Evolutionary conservation across 2,888 invertebrate genomes (phyloP), one percentile per base, ranked within the genome.

Genomic region (Coelinius sp.): DNA sequence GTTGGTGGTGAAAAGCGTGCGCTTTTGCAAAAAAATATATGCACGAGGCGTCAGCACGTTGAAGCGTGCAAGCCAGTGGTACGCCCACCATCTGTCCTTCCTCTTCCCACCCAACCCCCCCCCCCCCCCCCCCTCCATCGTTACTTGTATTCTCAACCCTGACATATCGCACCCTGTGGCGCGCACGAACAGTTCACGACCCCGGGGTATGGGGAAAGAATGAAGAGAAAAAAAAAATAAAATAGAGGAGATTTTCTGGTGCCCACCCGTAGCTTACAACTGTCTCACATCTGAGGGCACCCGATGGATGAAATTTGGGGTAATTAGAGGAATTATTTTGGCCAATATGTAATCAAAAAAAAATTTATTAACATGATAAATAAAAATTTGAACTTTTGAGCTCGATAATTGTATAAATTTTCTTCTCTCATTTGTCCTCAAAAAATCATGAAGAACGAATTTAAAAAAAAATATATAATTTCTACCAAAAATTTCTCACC

Each of bases 81-180:
- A 85, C 85, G 85, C 85, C 85, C 84, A 81, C 85, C 85, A 84
- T 85, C 82, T 85, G 85, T 82, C 81, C 81, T 79, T 77, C 74
- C 76, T 75, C 31, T 31, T 73, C 67, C 66, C 46, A 63, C 70
- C 65, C 75, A 72, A n/a, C n/a, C n/a, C n/a, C n/a, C n/a, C n/a
- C 70, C 73, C 69, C 25, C 25, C 65, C 75, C 75, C 70, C 71
- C 71, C 76, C 75, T 73, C 71, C 73, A 62, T 67, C 72, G 71
- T 27, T 56, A 53, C 53, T 69, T 35, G 73, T 59, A 31, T 63
- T 63, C 24, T 38, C 24, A 41, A 24, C 63, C 63, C 52, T 56
- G 52, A 71, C 68, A 44, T 49, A 71, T 75, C 70, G 44, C 71
- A 72, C 71, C 73, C 73, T 68, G 72, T 59, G 53, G 69, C 35